phyloP scores from a whole-genome alignment of 2,888 invertebrate species.

The Cantharis nigra region DNA sequence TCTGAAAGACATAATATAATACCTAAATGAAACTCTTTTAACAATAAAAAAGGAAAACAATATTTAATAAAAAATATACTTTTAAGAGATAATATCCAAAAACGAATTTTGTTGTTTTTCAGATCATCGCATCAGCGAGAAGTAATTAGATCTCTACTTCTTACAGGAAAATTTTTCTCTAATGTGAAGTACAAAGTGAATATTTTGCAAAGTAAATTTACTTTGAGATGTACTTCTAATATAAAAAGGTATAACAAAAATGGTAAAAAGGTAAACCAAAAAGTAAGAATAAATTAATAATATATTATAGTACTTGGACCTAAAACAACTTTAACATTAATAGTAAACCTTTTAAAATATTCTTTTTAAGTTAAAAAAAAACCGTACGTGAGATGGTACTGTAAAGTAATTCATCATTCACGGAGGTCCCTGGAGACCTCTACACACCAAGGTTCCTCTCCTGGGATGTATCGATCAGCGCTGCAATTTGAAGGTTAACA shows the following conservation, averaged over 20 bases:
- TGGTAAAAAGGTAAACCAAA: neutral
- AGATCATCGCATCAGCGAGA: neutral
- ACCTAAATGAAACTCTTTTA: neutral
- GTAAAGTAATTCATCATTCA: slow-evolving; percentile 25
- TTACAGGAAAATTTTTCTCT: neutral
- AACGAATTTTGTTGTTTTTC: neutral
- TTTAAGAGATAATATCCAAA: neutral
- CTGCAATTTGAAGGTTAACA: slow-evolving; percentile 25
- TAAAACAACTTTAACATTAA: neutral
- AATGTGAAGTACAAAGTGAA: neutral
- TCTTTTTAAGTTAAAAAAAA: slow-evolving; percentile 2
- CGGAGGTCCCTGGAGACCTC: slow-evolving; percentile 19
- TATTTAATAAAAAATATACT: neutral
- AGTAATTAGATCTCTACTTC: neutral
- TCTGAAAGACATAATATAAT: neutral
- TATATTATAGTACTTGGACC: no score
- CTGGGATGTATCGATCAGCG: slow-evolving; percentile 27
- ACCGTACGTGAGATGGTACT: slow-evolving; percentile 7
- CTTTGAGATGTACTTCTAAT: neutral
- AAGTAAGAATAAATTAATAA: neutral
- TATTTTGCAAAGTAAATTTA: neutral
- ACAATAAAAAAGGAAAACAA: neutral
- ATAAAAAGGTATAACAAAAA: neutral
- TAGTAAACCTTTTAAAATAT: neutral
- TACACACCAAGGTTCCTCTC: slow-evolving; percentile 18